Percentiles rank a stretch among this genome's conserved stretches.
phyloP scores from a whole-genome alignment of 2,888 invertebrate species.

The Standfussiana lucernea region DNA sequence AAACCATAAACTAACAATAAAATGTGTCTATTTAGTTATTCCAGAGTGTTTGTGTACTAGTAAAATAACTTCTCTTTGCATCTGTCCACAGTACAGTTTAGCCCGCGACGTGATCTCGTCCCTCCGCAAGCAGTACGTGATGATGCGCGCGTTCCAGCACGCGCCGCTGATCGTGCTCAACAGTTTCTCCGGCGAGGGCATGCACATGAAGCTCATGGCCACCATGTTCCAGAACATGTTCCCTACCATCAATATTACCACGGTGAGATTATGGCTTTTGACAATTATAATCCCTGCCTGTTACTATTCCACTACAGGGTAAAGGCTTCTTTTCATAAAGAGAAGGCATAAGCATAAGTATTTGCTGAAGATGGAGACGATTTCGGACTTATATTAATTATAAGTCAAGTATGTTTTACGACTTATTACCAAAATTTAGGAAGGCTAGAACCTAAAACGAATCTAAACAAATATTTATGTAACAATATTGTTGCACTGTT shows the following conservation, averaged over 20 bases:
- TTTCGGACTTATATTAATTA: not conserved
- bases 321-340: not conserved
- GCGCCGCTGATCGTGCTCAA: constrained; percentile 97
- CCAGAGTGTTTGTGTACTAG: too few relatives aligned
- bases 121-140: constrained; percentile 95
- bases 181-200: constrained; percentile 97
- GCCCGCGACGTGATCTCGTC: constrained; percentile 96
- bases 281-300: not conserved
- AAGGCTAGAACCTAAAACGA: not conserved
- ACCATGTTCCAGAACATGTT: constrained; percentile 99
- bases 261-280: constrained; percentile 87
- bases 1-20: too few relatives aligned
- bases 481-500: not conserved
- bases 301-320: not conserved
- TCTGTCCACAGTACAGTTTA: constrained; percentile 92
- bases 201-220: constrained; percentile 97
- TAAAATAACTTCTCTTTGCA: too few relatives aligned
- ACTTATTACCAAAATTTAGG: not conserved
- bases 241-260: constrained; percentile 98
- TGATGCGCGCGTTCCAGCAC: constrained; percentile 95
- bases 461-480: not conserved
- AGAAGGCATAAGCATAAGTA: not conserved
- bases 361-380: not conserved
- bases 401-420: not conserved
- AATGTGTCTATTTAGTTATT: too few relatives aligned